Percentiles rank a stretch among this genome's conserved stretches.
phyloP scores from a whole-genome alignment of 2,113 vertebrate species.

The Callipepla californica region DNA sequence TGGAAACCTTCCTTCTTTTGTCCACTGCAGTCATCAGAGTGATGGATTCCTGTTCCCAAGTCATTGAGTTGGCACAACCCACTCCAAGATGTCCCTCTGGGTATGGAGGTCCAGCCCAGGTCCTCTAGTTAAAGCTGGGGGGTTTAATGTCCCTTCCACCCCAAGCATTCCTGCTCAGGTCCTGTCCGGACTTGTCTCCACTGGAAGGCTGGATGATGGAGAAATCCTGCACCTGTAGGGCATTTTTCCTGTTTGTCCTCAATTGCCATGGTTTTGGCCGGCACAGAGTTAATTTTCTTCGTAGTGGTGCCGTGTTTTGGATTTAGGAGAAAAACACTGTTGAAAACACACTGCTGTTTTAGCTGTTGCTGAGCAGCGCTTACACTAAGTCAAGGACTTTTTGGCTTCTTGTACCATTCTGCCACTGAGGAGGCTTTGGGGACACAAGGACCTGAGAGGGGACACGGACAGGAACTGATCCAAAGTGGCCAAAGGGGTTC shows the following conservation, averaged over 20 bases:
- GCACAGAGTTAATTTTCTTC: background rate
- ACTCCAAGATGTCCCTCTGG: background rate
- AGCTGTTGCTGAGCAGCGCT: background rate
- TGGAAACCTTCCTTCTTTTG: background rate
- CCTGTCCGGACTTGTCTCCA: background rate
- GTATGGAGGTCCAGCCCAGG: too few relatives aligned
- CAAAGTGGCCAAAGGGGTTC: background rate
- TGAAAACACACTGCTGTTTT: background rate
- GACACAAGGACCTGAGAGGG: background rate
- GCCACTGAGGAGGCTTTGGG: background rate
- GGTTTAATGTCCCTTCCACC: too few relatives aligned
- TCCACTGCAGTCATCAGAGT: background rate
- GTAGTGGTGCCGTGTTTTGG: background rate
- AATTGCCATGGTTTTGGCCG: background rate
- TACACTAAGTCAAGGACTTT: background rate
- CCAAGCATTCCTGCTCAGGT: too few relatives aligned
- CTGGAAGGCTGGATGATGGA: background rate
- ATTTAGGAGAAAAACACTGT: background rate
- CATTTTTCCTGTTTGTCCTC: background rate
- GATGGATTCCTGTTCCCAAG: background rate
- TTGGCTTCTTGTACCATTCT: background rate
- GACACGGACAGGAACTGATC: background rate
- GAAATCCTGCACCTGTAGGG: too few relatives aligned
- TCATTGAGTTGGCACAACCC: background rate
- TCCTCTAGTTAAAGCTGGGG: too few relatives aligned